These are phyloP conservation scores for Epicauta chinensis DNA, from an alignment of 1,140 invertebrate species.

Conservation along the genomic window DNA sequence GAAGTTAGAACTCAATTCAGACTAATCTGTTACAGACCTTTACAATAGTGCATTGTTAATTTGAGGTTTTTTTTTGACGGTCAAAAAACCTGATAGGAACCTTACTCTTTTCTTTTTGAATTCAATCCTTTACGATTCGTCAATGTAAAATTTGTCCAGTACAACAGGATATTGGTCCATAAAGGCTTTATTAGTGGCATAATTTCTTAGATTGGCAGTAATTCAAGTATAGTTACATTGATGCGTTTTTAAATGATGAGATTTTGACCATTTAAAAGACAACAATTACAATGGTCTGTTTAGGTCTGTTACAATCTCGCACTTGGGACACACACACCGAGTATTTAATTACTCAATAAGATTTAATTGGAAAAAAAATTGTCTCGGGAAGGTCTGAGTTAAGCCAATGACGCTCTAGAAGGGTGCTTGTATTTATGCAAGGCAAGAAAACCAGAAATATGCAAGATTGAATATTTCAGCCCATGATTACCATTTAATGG, in stretches of 20 bases:
- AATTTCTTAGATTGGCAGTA: too few species aligned
- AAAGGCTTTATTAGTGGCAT: too few species aligned
- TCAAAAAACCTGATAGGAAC: constrained; percentile 8
- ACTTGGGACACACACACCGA: constrained; percentile 50
- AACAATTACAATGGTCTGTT: not conserved
- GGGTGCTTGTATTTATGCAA: constrained; percentile 48
- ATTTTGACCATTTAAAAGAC: constrained; percentile 17
- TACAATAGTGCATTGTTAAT: not conserved
- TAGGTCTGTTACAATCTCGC: constrained; percentile 48
- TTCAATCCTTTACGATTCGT: too few species aligned
- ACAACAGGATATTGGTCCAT: too few species aligned
- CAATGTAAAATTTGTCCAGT: too few species aligned
- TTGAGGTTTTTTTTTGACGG: constrained; percentile 1
- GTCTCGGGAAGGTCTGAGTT: constrained; percentile 56
- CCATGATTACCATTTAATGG: constrained; percentile 29
- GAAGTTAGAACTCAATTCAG: constrained; percentile 53
- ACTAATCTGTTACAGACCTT: constrained; percentile 51
- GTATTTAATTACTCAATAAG: constrained; percentile 44
- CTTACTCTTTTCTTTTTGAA: not conserved
- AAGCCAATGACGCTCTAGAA: constrained; percentile 46
- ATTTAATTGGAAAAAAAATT: constrained; percentile 13
- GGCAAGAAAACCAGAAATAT: constrained; percentile 51
- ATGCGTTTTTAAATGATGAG: constrained; percentile 28
- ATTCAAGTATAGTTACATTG: too few species aligned
- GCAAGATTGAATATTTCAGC: constrained; percentile 28